phyloP scores from a whole-genome alignment of 2,888 invertebrate genomes.

The Lycaena phlaeas region DNA sequence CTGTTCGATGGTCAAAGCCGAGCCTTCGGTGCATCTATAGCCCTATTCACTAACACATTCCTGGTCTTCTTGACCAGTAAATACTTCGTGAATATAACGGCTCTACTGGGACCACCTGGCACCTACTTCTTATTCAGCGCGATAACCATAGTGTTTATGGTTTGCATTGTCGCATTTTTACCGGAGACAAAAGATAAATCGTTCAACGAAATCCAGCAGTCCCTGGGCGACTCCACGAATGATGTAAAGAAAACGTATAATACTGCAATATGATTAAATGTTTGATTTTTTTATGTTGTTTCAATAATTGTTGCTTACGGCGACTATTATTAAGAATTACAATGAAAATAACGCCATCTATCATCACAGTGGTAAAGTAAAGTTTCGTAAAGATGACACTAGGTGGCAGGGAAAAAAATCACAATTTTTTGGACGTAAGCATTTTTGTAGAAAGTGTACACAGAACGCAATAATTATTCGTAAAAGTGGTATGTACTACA shows the following conservation, averaged over 20 bases:
- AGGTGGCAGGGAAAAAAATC: no score
- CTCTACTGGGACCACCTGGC: slow-evolving; percentile 29
- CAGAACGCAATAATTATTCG: no score
- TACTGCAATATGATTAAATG: not conserved
- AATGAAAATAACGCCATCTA: no score
- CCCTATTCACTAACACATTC: slow-evolving; percentile 19
- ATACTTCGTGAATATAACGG: slow-evolving; percentile 30
- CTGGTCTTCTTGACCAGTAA: slow-evolving; percentile 31
- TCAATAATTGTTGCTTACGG: no score
- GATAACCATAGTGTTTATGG: slow-evolving; percentile 24
- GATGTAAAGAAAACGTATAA: not conserved
- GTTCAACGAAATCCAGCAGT: slow-evolving; percentile 39
- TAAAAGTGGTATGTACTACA: no score
- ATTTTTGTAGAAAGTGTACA: no score
- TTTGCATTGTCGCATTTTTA: slow-evolving; percentile 30
- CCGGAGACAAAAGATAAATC: slow-evolving; percentile 52
- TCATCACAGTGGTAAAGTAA: no score
- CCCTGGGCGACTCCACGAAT: slow-evolving; percentile 21
- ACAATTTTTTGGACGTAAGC: no score
- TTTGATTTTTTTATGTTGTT: no score
- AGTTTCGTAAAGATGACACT: no score
- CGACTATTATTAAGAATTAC: no score
- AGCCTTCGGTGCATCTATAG: slow-evolving; percentile 30
- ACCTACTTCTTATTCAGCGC: slow-evolving; percentile 35
- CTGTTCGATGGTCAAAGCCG: slow-evolving; percentile 37